A percentile compares a stretch with the other conserved stretches of the same genome.
Conservation (phyloP, 2,797 vertebrate species). For the Mus caroli region DNA sequence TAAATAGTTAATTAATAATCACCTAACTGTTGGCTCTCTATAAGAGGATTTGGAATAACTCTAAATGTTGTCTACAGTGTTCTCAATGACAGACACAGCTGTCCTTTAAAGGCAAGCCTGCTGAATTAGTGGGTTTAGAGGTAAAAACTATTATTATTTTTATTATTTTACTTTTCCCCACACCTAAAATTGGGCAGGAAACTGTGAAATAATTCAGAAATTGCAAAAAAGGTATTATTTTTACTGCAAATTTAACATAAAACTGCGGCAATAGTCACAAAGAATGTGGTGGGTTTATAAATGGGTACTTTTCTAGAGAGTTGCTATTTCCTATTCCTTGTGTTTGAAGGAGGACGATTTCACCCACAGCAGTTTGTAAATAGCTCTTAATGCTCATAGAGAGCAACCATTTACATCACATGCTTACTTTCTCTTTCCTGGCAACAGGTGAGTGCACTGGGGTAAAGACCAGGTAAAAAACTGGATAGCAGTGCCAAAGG, state of each 20-base stretch:
- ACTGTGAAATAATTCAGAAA: not conserved
- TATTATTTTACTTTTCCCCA: not conserved
- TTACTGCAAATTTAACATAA: not conserved
- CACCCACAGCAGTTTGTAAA: not conserved
- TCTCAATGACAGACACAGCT: not conserved
- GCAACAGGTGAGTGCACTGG: not conserved
- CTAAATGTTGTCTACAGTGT: not conserved
- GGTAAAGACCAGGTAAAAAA: not conserved
- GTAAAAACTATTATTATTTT: not conserved
- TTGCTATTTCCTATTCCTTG: not conserved
- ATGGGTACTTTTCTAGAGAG: constrained; percentile 6
- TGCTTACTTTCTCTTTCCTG: not conserved
- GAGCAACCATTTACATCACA: not conserved
- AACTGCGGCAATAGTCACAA: not conserved
- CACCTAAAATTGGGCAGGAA: not conserved
- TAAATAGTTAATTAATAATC: not conserved
- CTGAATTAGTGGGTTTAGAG: not conserved
- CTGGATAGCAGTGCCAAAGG: not conserved
- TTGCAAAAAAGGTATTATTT: not conserved
- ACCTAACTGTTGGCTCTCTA: not conserved
- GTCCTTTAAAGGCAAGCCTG: not conserved
- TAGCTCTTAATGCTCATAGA: not conserved
- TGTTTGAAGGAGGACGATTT: not conserved
- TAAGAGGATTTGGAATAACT: not conserved
- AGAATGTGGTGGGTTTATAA: not conserved